Percentiles rank a stretch among this genome's conserved stretches.
These are phyloP conservation scores for Origma solitaria DNA, from an alignment of 2,113 vertebrate genomes.

Conservation along the genomic window DNA sequence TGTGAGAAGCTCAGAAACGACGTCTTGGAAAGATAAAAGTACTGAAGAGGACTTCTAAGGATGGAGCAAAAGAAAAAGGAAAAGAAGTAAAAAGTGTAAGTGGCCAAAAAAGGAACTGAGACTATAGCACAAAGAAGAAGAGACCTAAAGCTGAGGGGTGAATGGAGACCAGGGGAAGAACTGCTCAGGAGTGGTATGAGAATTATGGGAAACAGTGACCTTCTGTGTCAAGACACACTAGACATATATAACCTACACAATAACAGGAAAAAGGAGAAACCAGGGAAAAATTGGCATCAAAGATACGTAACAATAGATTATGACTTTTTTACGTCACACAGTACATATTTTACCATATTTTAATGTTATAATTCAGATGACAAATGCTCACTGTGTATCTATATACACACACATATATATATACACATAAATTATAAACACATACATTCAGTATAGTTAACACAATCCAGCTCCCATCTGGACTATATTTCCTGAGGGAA, in stretches of 20 bases:
- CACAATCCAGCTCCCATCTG: constrained; percentile 23
- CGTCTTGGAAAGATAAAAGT: rapidly evolving
- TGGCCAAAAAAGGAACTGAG: not conserved
- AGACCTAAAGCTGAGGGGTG: not conserved
- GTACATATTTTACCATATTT: not conserved
- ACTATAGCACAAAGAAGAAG: not conserved
- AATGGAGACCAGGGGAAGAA: not conserved
- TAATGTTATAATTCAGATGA: not conserved
- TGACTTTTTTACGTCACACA: not conserved
- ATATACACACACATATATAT: not conserved
- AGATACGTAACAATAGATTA: not conserved
- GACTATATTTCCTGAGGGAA: constrained; percentile 33
- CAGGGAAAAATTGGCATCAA: not conserved
- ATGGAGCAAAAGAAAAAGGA: not conserved
- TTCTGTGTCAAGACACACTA: not conserved
- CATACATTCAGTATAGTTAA: not conserved
- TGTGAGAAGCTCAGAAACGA: not conserved
- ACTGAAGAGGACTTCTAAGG: not conserved
- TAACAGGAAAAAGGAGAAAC: not conserved
- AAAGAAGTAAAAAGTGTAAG: not conserved
- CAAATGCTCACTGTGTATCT: not conserved
- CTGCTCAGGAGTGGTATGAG: not conserved
- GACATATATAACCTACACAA: not conserved
- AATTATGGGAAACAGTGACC: not conserved
- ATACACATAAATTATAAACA: not conserved